Conservation (phyloP, 2,797 vertebrate species). For the Rhincodon typus region DNA sequence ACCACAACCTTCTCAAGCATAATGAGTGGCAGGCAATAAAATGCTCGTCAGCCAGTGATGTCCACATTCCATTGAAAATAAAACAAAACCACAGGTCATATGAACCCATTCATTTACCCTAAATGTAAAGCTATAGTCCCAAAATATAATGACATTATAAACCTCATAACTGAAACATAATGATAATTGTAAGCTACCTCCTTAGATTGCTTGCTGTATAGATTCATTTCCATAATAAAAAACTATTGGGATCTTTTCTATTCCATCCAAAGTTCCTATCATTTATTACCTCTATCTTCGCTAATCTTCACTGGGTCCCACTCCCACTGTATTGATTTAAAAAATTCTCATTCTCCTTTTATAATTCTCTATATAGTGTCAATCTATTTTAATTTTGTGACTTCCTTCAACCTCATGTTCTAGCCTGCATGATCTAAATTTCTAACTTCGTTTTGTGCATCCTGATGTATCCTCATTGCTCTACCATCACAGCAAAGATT, state of each 20-base stretch:
- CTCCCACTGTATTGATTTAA: neutral
- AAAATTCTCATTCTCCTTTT: neutral
- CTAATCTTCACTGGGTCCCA: neutral
- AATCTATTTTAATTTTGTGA: neutral
- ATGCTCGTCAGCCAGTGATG: too few species aligned
- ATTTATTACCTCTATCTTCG: neutral
- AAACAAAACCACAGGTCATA: too few species aligned
- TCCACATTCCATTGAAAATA: too few species aligned
- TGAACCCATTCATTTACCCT: too few species aligned
- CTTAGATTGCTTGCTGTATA: neutral
- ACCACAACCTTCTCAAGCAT: too few species aligned
- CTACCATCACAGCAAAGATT: neutral
- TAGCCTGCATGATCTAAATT: neutral
- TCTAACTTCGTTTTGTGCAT: neutral
- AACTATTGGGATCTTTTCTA: neutral
- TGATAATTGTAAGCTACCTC: neutral
- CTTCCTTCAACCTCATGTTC: neutral
- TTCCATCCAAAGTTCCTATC: neutral
- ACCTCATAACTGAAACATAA: too few species aligned
- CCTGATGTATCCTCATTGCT: neutral
- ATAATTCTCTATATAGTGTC: neutral
- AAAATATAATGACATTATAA: too few species aligned
- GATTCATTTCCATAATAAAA: neutral
- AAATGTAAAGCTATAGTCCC: too few species aligned
- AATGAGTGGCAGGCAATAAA: too few species aligned